Conservation (phyloP, 1,140 invertebrate genomes). For the Drosophila punjabiensis region DNA sequence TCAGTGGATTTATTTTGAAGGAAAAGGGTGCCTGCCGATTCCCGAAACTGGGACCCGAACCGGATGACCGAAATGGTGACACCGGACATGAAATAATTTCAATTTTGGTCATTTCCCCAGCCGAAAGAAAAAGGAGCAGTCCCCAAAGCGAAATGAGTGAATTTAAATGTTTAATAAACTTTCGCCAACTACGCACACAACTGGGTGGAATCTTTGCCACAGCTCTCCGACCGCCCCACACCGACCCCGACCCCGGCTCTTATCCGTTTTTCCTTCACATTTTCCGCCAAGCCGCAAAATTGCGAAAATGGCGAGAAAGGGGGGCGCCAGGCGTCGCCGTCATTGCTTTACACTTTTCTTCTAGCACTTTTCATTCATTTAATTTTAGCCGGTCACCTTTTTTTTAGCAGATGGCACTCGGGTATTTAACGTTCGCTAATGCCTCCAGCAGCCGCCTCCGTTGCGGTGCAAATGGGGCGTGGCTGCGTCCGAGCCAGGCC, state of each 20-base stretch:
- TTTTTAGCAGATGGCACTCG: constrained; percentile 67
- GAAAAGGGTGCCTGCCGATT: constrained; percentile 43
- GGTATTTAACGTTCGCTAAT: constrained; percentile 83
- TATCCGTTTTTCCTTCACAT: background rate
- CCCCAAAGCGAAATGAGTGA: constrained; percentile 66
- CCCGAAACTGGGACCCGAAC: constrained; percentile 15
- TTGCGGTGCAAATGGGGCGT: constrained; percentile 76
- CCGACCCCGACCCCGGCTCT: background rate
- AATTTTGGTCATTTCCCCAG: constrained; percentile 76
- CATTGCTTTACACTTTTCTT: constrained; percentile 84
- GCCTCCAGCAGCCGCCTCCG: constrained; percentile 53
- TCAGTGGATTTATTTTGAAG: constrained; percentile 66
- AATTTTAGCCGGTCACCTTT: constrained; percentile 60
- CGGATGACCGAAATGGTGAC: constrained; percentile 73
- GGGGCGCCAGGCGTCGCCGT: constrained; percentile 72
- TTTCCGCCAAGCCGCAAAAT: constrained; percentile 66
- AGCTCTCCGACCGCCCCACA: background rate
- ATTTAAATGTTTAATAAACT: constrained; percentile 83
- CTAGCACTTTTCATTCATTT: constrained; percentile 80
- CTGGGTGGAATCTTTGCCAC: constrained; percentile 33
- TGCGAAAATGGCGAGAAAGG: constrained; percentile 63
- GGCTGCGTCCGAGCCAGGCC: constrained; percentile 46
- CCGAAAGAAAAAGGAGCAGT: constrained; percentile 46
- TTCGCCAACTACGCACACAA: constrained; percentile 57
- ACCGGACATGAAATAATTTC: constrained; percentile 82